Base-by-base conservation (phyloP, 2,113 vertebrate species). In the Seriola dumerili region DNA sequence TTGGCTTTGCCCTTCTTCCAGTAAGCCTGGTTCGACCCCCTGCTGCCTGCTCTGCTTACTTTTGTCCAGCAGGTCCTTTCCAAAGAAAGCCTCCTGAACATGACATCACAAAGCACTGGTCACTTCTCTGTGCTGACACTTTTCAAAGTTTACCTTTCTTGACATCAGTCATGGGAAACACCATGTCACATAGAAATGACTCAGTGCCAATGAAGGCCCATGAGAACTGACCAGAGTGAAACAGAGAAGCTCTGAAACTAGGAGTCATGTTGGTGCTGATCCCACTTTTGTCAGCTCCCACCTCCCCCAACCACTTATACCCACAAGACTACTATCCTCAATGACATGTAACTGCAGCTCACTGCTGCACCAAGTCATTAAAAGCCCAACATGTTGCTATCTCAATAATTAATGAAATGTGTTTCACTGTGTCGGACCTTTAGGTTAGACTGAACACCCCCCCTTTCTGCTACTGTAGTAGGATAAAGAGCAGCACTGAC, bases 61-160 rank as follows among this genome's bases (percentile, higher is more conserved):
- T 87, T 97, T 98, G 92, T 99, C 97, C 79, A 99, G 93, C 16
- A 99, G 94, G 85, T 97, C 97, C 91, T 98, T 99, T 84, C 98
- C 98, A 94, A 99, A 99, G 94, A 99, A 99, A 25, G 98, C 98
- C 93, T 99, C 98, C 98, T 99, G 90, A 62, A 85, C 59, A 87
- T 62, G 57, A 84, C 68, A 84, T 85, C 73, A 89, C 68, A 85
- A 36, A 84, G 64, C 61, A 68, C n/a, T 7, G 62, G 70, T 91
- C 64, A 90, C n/a, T 50, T 55, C 62, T 62, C 68, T 14, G 40
- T 46, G 52, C 42, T 64, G 29, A 75, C 71, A 63, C 29, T 48
- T 50, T 65, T 42, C 5, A 42, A 57, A 76, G 25, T 29, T 76
- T 52, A 38, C 55, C 57, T 57, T 40, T 52, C 72, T 13, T 66